Conservation (phyloP, 1,140 invertebrate species). For the Vanessa tameamea region DNA sequence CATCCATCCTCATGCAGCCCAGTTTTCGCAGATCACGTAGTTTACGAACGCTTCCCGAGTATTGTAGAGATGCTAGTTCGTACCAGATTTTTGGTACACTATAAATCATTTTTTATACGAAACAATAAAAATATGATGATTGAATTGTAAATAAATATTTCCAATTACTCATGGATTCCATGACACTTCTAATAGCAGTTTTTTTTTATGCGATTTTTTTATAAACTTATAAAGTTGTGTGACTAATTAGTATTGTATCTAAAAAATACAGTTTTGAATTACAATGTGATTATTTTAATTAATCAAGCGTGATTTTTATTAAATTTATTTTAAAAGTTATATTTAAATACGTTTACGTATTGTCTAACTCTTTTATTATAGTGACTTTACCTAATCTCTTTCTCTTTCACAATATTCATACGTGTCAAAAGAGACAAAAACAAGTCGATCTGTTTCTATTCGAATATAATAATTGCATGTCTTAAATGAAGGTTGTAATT, state of each 20-base stretch:
- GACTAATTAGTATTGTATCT: neutral
- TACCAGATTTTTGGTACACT: neutral
- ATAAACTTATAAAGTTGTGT: neutral
- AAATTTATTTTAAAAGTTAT: too few relatives aligned
- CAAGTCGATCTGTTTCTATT: constrained; percentile 12
- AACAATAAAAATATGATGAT: neutral
- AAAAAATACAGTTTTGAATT: too few relatives aligned
- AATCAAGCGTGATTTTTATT: too few relatives aligned
- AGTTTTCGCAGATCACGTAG: too few relatives aligned
- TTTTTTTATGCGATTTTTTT: neutral
- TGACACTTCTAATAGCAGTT: neutral
- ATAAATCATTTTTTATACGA: neutral
- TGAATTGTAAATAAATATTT: neutral
- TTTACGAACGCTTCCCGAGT: too few relatives aligned
- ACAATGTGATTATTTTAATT: too few relatives aligned
- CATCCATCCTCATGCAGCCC: too few relatives aligned
- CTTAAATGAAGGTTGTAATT: constrained; percentile 31
- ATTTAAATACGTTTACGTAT: too few relatives aligned
- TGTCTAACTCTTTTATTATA: too few relatives aligned
- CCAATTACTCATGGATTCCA: constrained; percentile 10
- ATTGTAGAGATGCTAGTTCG: too few relatives aligned
- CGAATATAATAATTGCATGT: constrained; percentile 1
- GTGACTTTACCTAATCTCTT: neutral
- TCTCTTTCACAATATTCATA: neutral
- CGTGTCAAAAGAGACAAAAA: neutral